These are phyloP conservation scores for Agrotis segetum DNA, from an alignment of 2,888 invertebrate genomes.

Conservation along the genomic window DNA sequence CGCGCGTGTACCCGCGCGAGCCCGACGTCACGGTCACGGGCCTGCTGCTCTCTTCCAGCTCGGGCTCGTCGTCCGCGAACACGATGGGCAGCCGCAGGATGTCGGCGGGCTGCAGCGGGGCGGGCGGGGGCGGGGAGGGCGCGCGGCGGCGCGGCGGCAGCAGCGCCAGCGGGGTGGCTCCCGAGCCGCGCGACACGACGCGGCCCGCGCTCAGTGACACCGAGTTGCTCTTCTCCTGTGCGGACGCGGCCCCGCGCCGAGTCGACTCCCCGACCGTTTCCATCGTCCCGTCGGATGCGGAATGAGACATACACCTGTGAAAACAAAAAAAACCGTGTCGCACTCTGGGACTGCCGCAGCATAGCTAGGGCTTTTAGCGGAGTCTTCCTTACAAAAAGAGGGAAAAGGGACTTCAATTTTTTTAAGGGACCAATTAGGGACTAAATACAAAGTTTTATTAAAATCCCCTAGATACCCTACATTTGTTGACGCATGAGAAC, in stretches of 20 bases:
- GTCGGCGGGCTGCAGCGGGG: constrained; percentile 75
- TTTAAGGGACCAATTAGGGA: no score
- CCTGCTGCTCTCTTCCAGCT: constrained; percentile 41
- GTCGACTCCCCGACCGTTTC: constrained; percentile 69
- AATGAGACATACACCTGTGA: not conserved
- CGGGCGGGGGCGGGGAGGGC: constrained; percentile 61
- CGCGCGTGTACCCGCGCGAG: constrained; percentile 51
- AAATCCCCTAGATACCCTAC: no score
- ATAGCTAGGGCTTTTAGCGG: no score
- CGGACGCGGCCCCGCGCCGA: not conserved
- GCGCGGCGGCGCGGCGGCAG: constrained; percentile 68
- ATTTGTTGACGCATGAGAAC: no score
- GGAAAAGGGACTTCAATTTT: no score
- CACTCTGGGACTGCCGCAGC: no score
- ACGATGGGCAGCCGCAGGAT: constrained; percentile 92
- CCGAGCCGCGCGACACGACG: constrained; percentile 75
- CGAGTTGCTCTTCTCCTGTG: not conserved
- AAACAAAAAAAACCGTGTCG: no score
- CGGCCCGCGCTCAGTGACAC: constrained; percentile 3
- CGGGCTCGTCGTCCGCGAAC: constrained; percentile 90
- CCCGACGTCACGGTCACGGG: constrained; percentile 49
- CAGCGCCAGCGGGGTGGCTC: constrained; percentile 75
- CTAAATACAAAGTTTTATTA: no score
- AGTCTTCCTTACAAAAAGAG: no score
- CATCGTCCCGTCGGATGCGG: constrained; percentile 62